Conservation (phyloP, 2,888 invertebrate species). For the Drosophila cognata region DNA sequence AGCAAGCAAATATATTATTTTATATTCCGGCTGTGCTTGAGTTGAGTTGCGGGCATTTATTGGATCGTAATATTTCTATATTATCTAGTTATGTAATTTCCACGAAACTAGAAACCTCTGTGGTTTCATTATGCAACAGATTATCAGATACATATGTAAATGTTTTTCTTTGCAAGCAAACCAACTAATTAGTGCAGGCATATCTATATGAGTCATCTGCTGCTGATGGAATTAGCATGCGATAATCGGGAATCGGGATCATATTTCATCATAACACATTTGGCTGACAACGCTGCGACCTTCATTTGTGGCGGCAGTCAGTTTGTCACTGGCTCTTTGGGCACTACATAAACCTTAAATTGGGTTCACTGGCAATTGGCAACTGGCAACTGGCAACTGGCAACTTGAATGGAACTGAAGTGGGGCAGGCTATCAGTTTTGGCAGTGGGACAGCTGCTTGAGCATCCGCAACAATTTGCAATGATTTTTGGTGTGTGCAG, state of each 20-base stretch:
- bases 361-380: slow-evolving; percentile 29
- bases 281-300: slow-evolving; percentile 35
- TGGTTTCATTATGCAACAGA: slow-evolving; percentile 15
- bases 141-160: neutral
- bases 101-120: slow-evolving; percentile 10
- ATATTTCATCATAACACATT: slow-evolving; percentile 57
- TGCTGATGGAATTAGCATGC: slow-evolving; percentile 5
- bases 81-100: neutral
- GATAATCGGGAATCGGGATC: slow-evolving; percentile 28
- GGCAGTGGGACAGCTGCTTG: slow-evolving; percentile 42
- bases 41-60: neutral
- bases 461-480: slow-evolving; percentile 76
- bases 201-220: slow-evolving; percentile 38
- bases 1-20: neutral
- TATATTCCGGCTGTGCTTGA: neutral
- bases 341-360: slow-evolving; percentile 49
- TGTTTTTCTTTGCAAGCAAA: slow-evolving; percentile 9
- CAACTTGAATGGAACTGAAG: slow-evolving; percentile 21
- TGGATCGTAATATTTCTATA: neutral
- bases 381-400: slow-evolving; percentile 1
- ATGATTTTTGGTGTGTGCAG: slow-evolving; percentile 66
- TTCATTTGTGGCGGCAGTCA: slow-evolving; percentile 48
- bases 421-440: slow-evolving; percentile 29
- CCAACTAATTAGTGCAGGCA: slow-evolving; percentile 36
- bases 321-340: slow-evolving; percentile 49